phyloP scores from a whole-genome alignment of 2,113 vertebrate species.

The Beaufortia kweichowensis region DNA sequence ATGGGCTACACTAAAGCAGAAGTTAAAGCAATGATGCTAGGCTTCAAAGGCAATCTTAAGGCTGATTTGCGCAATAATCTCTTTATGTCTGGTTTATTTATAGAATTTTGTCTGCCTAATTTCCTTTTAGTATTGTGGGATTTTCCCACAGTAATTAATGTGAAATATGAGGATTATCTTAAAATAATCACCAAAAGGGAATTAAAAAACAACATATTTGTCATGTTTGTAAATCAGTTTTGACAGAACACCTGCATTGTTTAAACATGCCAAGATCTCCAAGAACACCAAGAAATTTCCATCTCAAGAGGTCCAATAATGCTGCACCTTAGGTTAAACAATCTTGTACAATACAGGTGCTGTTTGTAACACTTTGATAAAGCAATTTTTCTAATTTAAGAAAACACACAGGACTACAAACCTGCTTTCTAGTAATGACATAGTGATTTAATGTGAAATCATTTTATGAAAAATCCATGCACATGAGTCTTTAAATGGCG shows the following conservation, averaged over 20 bases:
- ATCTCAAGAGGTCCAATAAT: slow-evolving; percentile 4
- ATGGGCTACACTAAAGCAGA: background rate
- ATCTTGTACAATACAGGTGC: slow-evolving; percentile 11
- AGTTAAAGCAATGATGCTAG: slow-evolving; percentile 5
- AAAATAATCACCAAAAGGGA: background rate
- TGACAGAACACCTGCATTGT: background rate
- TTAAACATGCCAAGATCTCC: background rate
- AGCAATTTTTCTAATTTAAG: background rate
- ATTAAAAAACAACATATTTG: background rate
- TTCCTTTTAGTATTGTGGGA: background rate
- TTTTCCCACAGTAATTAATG: background rate
- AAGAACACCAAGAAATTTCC: background rate
- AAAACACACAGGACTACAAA: background rate
- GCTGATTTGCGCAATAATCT: background rate
- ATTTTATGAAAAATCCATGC: background rate
- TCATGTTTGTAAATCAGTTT: background rate
- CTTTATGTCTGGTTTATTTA: background rate
- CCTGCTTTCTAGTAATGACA: background rate
- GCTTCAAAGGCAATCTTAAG: background rate
- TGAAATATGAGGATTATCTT: background rate
- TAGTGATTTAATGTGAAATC: slow-evolving; percentile 1
- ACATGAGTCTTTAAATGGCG: background rate
- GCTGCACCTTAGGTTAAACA: slow-evolving; percentile 13
- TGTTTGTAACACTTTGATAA: background rate
- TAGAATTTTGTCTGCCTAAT: background rate